Percentiles rank a stretch among this genome's conserved stretches.
Evolutionary conservation across 2,113 vertebrate genomes (phyloP).

Genomic region (Oenanthe oenanthe): DNA sequence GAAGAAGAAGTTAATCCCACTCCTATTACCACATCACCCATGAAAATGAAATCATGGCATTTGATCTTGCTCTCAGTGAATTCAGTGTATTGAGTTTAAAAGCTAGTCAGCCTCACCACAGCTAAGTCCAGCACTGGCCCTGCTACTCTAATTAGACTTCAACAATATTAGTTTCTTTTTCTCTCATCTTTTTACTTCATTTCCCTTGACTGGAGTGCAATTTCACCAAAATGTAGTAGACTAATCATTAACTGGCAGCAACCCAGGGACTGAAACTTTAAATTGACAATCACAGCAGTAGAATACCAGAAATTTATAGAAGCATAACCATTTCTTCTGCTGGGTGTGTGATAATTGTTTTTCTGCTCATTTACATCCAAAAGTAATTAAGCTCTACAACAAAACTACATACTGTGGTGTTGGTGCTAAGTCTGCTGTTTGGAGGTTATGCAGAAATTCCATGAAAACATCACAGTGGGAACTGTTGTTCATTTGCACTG

Average conservation of each 20-base stretch:
- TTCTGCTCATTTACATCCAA: constrained; percentile 17
- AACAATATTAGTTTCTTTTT: background rate
- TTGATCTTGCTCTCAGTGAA: constrained; percentile 21
- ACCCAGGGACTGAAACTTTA: constrained; percentile 16
- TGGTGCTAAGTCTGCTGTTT: background rate
- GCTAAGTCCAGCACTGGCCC: background rate
- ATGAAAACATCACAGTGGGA: background rate
- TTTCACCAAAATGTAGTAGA: constrained; percentile 19
- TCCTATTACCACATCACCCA: constrained; percentile 13
- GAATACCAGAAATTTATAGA: constrained; percentile 34
- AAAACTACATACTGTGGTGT: background rate
- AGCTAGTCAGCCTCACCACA: background rate
- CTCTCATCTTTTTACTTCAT: constrained; percentile 39
- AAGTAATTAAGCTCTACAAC: constrained; percentile 17
- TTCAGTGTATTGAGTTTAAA: constrained; percentile 20
- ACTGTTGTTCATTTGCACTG: background rate
- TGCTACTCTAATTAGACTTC: constrained; percentile 32
- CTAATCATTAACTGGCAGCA: constrained; percentile 32
- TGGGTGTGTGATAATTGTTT: constrained; percentile 3
- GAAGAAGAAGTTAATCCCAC: constrained; percentile 2
- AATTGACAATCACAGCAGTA: background rate
- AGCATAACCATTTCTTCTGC: background rate
- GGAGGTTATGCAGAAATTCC: background rate
- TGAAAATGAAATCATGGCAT: constrained; percentile 16
- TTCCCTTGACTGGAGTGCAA: constrained; percentile 53